These are phyloP conservation scores for Spodoptera frugiperda DNA, from an alignment of 1,140 invertebrate species.

Conservation along the genomic window DNA sequence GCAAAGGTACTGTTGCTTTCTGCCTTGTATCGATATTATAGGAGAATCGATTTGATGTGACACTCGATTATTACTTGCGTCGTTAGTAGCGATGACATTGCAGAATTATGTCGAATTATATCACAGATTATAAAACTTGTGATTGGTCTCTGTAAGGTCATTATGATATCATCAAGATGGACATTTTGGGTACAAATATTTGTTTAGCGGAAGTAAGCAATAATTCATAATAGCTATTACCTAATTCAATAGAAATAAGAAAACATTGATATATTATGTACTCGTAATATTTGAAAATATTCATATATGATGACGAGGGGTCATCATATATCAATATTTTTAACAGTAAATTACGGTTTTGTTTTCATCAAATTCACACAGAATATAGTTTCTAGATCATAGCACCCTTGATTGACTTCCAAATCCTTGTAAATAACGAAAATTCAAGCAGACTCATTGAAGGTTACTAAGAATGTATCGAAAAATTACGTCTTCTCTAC, in stretches of 20 bases:
- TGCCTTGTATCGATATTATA: slow-evolving; percentile 24
- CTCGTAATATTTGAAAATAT: too few relatives aligned
- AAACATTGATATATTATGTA: too few relatives aligned
- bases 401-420: too few relatives aligned
- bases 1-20: background rate
- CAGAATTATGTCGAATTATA: slow-evolving; percentile 12
- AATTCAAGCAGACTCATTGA: too few relatives aligned
- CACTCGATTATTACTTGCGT: slow-evolving; percentile 5
- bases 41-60: slow-evolving; percentile 9
- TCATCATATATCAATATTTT: too few relatives aligned
- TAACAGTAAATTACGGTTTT: too few relatives aligned
- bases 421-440: too few relatives aligned
- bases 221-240: background rate
- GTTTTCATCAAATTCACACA: too few relatives aligned
- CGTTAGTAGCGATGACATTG: slow-evolving; percentile 17
- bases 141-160: slow-evolving; percentile 3
- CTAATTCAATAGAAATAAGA: background rate
- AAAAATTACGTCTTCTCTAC: too few relatives aligned
- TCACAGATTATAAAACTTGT: slow-evolving; percentile 29
- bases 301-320: too few relatives aligned
- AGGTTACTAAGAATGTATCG: too few relatives aligned
- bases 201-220: slow-evolving; percentile 22
- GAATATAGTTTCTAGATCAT: too few relatives aligned
- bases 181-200: slow-evolving; percentile 27
- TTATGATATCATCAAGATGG: slow-evolving; percentile 37